These are phyloP conservation scores for Andrena camellia DNA, from an alignment of 2,888 invertebrate species.

Conservation along the genomic window DNA sequence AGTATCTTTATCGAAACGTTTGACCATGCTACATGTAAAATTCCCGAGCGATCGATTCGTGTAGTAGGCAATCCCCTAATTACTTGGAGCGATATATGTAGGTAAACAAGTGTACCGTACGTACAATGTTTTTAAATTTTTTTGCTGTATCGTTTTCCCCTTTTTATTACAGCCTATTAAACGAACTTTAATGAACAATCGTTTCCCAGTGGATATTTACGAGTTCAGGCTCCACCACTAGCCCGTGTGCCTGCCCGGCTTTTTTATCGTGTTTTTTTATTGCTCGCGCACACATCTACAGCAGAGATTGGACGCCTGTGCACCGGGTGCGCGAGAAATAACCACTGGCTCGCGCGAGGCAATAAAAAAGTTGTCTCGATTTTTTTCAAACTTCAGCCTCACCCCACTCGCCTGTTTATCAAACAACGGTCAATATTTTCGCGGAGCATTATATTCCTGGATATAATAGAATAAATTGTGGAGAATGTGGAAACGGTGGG, in stretches of 20 bases:
- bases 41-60: no score
- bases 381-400: background rate
- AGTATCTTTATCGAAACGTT: no score
- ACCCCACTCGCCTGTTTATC: background rate
- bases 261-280: constrained; percentile 42
- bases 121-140: background rate
- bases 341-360: background rate
- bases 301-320: constrained; percentile 32
- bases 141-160: background rate
- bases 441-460: background rate
- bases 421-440: background rate
- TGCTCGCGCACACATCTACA: constrained; percentile 3
- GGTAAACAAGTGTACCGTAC: background rate
- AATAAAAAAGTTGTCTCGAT: background rate
- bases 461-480: background rate
- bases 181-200: constrained; percentile 11
- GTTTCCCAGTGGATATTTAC: constrained; percentile 15
- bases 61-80: no score
- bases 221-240: background rate
- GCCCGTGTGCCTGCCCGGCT: background rate
- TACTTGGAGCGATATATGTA: no score
- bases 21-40: no score
- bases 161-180: background rate
- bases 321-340: constrained; percentile 6
- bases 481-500: background rate